Evolutionary conservation across 2,113 vertebrate species (phyloP).

Genomic region (Recurvirostra avosetta): DNA sequence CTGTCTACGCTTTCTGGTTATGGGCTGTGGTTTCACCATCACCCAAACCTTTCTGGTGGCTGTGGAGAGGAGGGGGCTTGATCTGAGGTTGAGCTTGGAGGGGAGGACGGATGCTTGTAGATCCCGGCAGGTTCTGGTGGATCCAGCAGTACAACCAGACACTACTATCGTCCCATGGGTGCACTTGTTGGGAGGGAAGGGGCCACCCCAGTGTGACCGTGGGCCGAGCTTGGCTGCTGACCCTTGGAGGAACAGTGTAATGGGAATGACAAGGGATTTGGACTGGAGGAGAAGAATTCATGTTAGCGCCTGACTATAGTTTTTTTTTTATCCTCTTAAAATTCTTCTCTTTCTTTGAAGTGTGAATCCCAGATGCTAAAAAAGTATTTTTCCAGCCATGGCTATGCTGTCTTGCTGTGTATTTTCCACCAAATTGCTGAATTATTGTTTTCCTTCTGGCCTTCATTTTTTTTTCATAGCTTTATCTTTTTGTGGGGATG

Average conservation of each 20-base stretch:
- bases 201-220: neutral
- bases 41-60: neutral
- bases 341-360: slow-evolving; percentile 44
- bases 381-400: slow-evolving; percentile 20
- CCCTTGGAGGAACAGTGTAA: neutral
- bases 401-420: slow-evolving; percentile 25
- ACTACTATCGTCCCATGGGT: rapidly evolving
- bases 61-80: neutral
- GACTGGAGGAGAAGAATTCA: neutral
- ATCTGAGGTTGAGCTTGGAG: neutral
- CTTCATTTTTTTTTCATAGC: neutral
- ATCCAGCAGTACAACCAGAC: neutral
- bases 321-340: slow-evolving; percentile 29
- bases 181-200: neutral
- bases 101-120: neutral
- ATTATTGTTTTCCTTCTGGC: slow-evolving; percentile 41
- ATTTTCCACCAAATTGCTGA: slow-evolving; percentile 37
- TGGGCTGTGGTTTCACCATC: neutral
- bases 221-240: neutral
- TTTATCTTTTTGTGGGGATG: slow-evolving; percentile 1
- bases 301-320: neutral
- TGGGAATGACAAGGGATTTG: neutral
- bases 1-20: too few species aligned
- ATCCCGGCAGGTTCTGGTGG: neutral
- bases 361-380: slow-evolving; percentile 45